phyloP scores from a whole-genome alignment of 1,140 invertebrate genomes.

The Hypsibius dujardini region DNA sequence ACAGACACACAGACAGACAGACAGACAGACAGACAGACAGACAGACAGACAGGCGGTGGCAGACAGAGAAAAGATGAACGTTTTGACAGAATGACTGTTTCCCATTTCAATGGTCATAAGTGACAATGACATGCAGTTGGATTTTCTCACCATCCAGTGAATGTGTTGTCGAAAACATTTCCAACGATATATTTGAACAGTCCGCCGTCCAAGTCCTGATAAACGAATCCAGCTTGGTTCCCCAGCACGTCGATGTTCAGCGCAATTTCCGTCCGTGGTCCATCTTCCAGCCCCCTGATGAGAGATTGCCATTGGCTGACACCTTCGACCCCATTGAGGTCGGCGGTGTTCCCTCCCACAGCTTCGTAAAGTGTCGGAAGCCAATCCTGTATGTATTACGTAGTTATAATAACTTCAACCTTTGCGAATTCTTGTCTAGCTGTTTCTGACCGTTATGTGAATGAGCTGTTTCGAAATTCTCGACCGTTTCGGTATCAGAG shows the following conservation, averaged over 20 bases:
- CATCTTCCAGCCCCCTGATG: background rate
- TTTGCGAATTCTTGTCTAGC: no score
- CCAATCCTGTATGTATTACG: slow-evolving; percentile 17
- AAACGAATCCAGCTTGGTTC: slow-evolving; percentile 19
- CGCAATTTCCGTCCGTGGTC: slow-evolving; percentile 26
- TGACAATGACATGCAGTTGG: no score
- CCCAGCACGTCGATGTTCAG: slow-evolving; percentile 29
- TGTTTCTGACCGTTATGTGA: slow-evolving; percentile 18
- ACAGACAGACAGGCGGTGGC: no score
- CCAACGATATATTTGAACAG: background rate
- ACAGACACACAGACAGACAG: no score
- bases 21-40: no score
- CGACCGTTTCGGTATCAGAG: slow-evolving; percentile 5
- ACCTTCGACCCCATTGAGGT: slow-evolving; percentile 27
- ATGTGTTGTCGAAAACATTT: slow-evolving; percentile 9
- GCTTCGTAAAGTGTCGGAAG: slow-evolving; percentile 22
- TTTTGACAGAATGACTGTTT: no score
- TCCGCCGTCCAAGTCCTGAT: background rate
- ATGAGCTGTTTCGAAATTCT: slow-evolving; percentile 20
- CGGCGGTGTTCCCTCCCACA: slow-evolving; percentile 24
- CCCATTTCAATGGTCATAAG: no score
- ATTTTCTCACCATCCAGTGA: background rate
- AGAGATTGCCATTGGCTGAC: slow-evolving; percentile 26
- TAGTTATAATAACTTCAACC: no score
- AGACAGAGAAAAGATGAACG: no score